These are phyloP conservation scores for Chaetodon auriga DNA, from an alignment of 2,113 vertebrate genomes.

Conservation along the genomic window DNA sequence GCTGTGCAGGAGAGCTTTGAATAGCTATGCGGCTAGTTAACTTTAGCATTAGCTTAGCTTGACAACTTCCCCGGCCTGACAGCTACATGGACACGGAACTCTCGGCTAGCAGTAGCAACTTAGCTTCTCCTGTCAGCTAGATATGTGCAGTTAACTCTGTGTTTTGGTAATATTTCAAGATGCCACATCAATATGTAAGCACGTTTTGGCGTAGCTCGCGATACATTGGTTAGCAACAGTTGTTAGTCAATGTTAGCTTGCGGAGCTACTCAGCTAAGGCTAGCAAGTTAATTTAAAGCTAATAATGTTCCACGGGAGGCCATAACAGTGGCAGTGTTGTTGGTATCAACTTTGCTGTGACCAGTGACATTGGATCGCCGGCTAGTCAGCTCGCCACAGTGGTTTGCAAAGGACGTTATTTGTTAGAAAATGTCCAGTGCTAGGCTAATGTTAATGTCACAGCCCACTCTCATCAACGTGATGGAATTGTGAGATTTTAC, in stretches of 20 bases:
- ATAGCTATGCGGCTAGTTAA: conserved; percentile 27
- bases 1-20: not conserved
- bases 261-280: conserved; percentile 9
- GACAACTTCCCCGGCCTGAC: conserved; percentile 76
- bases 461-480: not conserved
- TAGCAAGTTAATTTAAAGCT: conserved; percentile 41
- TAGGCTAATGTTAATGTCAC: not conserved
- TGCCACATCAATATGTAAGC: accelerated
- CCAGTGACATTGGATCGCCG: not conserved
- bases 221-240: conserved; percentile 43
- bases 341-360: conserved; percentile 25
- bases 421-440: not conserved
- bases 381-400: not conserved
- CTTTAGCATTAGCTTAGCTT: conserved; percentile 70
- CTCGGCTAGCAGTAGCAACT: conserved; percentile 13
- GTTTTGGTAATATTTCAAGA: not conserved
- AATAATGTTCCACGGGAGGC: conserved; percentile 30
- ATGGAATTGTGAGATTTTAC: conserved; percentile 5
- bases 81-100: conserved; percentile 54
- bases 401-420: not conserved
- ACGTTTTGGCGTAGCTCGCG: no score
- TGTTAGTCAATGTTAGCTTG: conserved; percentile 31
- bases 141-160: no score
- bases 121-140: not conserved
- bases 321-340: conserved; percentile 31